Percentiles rank a stretch among this genome's conserved stretches.
Evolutionary conservation across 2,797 vertebrate species (phyloP).

Genomic region (Pseudochirops cupreus): DNA sequence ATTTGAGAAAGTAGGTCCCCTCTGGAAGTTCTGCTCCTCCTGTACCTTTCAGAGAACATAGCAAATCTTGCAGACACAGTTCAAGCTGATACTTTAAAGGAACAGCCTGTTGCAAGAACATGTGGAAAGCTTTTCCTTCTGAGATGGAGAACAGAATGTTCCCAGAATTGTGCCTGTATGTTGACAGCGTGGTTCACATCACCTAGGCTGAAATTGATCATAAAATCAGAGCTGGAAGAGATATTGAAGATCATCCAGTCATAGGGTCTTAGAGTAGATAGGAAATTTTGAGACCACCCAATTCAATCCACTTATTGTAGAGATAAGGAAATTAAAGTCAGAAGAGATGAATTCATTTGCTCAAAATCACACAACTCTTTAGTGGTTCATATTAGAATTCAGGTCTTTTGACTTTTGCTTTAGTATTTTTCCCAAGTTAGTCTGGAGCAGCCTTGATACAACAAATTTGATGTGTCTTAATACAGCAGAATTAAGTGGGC

Average conservation of each 20-base stretch:
- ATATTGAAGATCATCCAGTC: background rate
- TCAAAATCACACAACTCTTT: no score
- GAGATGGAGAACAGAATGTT: background rate
- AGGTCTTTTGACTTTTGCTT: no score
- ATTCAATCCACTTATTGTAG: background rate
- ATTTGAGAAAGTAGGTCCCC: background rate
- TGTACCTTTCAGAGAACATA: background rate
- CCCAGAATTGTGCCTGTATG: background rate
- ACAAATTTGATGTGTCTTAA: no score
- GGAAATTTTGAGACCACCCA: background rate
- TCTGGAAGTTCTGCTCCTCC: background rate
- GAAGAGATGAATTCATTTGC: background rate
- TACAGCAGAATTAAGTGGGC: no score
- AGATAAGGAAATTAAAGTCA: background rate
- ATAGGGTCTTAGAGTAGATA: background rate
- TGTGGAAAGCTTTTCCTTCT: background rate
- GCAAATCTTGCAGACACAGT: background rate
- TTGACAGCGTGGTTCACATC: background rate
- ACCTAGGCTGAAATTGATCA: background rate
- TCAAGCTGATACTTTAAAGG: background rate
- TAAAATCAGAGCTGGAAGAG: background rate
- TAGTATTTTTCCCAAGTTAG: no score
- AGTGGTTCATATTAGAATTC: no score
- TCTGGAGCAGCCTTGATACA: no score
- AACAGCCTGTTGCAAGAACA: background rate